Evolutionary conservation across 53 echinoderm and acorn worm species (phyloP).

Genomic region (Echinometra lucunter): DNA sequence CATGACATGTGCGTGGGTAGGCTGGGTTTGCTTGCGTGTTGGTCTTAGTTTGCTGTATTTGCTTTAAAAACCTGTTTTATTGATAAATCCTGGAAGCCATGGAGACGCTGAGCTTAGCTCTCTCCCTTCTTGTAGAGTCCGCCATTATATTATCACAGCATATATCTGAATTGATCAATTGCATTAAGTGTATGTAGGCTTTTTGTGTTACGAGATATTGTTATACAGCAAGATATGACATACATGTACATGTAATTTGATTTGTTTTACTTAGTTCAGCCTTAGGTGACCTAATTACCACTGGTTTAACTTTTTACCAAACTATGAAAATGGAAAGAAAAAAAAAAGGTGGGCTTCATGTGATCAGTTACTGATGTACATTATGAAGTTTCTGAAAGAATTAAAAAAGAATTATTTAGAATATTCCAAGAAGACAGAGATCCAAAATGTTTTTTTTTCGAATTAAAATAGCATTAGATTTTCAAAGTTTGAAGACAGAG

Average conservation of each 20-base stretch:
- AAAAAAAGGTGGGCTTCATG: not conserved
- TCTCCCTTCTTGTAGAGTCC: not conserved
- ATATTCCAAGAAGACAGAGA: no score
- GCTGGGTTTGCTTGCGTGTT: not conserved
- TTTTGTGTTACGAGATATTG: not conserved
- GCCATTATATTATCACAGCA: not conserved
- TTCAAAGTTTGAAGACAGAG: not conserved
- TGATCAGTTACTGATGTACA: not conserved
- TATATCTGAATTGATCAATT: constrained; percentile 25
- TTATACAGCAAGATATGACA: not conserved
- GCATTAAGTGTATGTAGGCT: constrained; percentile 39
- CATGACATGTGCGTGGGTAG: not conserved
- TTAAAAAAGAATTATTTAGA: no score
- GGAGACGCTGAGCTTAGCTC: not conserved
- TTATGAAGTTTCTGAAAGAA: not conserved
- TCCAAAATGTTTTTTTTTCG: no score
- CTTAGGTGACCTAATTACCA: not conserved
- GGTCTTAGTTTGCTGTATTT: not conserved
- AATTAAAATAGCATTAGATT: no score
- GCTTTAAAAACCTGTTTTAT: constrained; percentile 26
- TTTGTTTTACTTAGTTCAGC: not conserved
- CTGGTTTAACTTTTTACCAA: not conserved
- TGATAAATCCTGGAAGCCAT: constrained; percentile 2
- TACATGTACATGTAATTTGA: no score
- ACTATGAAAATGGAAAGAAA: not conserved